Percentiles rank a stretch among this genome's conserved stretches.
Evolutionary conservation across 2,797 vertebrate genomes (phyloP).

Genomic region (Scyliorhinus canicula): DNA sequence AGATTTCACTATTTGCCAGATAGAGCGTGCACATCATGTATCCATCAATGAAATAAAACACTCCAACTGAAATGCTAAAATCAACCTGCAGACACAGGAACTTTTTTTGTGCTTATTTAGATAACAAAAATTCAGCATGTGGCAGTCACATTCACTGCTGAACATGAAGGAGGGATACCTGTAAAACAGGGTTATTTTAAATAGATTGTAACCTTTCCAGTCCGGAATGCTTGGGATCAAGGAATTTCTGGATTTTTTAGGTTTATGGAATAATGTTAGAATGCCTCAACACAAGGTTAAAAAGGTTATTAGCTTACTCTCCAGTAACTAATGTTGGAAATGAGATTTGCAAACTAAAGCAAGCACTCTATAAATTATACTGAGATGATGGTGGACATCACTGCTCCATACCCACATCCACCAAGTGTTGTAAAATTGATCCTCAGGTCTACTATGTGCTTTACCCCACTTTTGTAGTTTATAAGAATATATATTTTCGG

Average conservation of each 20-base stretch:
- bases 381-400: too few relatives aligned
- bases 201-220: background rate
- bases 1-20: background rate
- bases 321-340: background rate
- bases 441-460: background rate
- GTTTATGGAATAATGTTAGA: background rate
- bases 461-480: background rate
- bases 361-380: background rate
- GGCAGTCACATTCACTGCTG: background rate
- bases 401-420: too few relatives aligned
- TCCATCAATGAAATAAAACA: background rate
- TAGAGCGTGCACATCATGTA: background rate
- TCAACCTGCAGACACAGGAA: background rate
- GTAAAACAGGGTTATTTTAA: background rate
- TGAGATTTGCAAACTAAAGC: background rate
- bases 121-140: background rate
- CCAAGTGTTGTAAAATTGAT: background rate
- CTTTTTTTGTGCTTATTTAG: background rate
- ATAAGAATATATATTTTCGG: background rate
- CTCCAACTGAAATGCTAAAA: background rate
- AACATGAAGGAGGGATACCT: background rate
- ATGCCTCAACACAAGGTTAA: background rate
- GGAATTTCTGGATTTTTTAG: background rate
- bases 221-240: background rate
- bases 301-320: background rate